Evolutionary conservation across 2,797 vertebrate species (phyloP).

Genomic region (Xenops minutus): DNA sequence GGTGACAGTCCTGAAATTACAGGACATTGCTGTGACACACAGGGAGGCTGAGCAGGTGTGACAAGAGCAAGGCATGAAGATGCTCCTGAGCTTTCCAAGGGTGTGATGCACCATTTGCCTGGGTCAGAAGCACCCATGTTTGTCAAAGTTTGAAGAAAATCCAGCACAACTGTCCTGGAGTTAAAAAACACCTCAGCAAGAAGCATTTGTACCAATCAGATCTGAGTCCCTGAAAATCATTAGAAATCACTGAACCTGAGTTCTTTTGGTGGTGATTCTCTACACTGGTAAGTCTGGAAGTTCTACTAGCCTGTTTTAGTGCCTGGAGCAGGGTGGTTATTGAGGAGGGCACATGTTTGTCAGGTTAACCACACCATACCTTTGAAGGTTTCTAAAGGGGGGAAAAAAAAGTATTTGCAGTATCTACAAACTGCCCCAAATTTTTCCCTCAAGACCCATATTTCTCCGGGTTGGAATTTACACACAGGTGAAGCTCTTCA

Average conservation of each 20-base stretch:
- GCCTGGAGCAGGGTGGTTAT: neutral
- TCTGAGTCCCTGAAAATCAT: neutral
- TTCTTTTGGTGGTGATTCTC: neutral
- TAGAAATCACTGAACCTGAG: neutral
- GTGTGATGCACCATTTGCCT: neutral
- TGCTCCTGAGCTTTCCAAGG: neutral
- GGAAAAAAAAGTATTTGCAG: accelerated
- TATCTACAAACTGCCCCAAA: neutral
- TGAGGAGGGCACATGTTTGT: neutral
- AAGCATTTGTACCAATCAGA: neutral
- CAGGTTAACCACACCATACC: neutral
- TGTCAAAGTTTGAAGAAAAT: neutral
- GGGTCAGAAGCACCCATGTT: neutral
- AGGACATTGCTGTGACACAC: neutral
- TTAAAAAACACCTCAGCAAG: neutral
- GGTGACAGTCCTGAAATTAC: neutral
- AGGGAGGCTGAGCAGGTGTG: neutral
- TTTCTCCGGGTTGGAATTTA: neutral
- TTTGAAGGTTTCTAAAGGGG: neutral
- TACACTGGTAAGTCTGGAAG: neutral
- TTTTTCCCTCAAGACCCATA: neutral
- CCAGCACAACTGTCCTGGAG: neutral
- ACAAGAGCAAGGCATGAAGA: neutral
- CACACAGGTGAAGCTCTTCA: neutral
- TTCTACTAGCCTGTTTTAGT: neutral